These are phyloP conservation scores for Scaptomyza caliginosa DNA, from an alignment of 2,888 invertebrate genomes.

Conservation along the genomic window DNA sequence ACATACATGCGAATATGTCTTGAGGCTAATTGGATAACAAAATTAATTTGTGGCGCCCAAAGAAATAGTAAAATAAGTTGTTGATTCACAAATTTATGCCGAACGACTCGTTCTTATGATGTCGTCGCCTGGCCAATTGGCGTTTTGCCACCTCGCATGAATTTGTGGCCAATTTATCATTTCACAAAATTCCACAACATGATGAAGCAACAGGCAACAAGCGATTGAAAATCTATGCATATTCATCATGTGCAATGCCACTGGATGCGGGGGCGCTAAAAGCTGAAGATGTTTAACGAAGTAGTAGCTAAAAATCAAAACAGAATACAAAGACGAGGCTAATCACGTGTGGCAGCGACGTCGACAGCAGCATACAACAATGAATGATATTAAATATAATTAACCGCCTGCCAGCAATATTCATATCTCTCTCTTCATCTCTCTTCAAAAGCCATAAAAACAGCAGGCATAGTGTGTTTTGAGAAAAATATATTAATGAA, in stretches of 20 bases:
- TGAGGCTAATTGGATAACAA: slow-evolving; percentile 66
- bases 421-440: neutral
- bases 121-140: slow-evolving; percentile 60
- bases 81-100: slow-evolving; percentile 71
- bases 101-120: slow-evolving; percentile 53
- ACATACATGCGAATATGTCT: slow-evolving; percentile 19
- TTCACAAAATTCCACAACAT: slow-evolving; percentile 69
- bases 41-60: slow-evolving; percentile 71
- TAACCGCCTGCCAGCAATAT: slow-evolving; percentile 39
- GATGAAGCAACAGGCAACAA: slow-evolving; percentile 53
- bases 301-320: slow-evolving; percentile 40
- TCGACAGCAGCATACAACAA: slow-evolving; percentile 42
- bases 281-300: neutral
- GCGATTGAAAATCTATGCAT: slow-evolving; percentile 59
- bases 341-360: slow-evolving; percentile 66
- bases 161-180: slow-evolving; percentile 76
- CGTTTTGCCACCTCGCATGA: slow-evolving; percentile 70
- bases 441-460: neutral
- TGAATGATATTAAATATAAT: slow-evolving; percentile 60
- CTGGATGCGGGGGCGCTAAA: neutral
- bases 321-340: slow-evolving; percentile 60
- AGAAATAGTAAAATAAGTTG: slow-evolving; percentile 58
- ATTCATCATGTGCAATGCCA: slow-evolving; percentile 47
- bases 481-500: neutral
- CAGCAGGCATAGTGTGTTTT: neutral